A percentile compares a stretch with the other conserved stretches of the same genome.
These are phyloP conservation scores for Acleris laterana DNA, from an alignment of 2,888 invertebrate species.

Conservation along the genomic window DNA sequence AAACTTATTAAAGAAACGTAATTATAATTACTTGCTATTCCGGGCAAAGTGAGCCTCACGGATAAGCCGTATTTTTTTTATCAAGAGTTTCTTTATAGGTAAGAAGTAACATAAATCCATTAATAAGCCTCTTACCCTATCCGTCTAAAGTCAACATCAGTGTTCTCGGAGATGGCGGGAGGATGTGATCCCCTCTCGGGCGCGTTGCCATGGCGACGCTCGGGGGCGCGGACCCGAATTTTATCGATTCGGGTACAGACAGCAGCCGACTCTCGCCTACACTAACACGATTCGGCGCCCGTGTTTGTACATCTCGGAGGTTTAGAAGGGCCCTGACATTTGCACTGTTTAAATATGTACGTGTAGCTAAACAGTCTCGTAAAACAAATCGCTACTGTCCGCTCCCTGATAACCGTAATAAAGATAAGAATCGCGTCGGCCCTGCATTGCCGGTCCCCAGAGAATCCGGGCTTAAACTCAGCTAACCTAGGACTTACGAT, in stretches of 20 bases:
- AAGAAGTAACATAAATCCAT: conserved; percentile 81
- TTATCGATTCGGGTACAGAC: conserved; percentile 83
- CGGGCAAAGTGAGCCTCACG: conserved; percentile 33
- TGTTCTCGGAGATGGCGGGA: conserved; percentile 70
- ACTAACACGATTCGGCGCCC: conserved; percentile 79
- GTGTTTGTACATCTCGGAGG: conserved; percentile 79
- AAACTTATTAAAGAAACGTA: conserved; percentile 24
- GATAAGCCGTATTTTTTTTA: conserved; percentile 44
- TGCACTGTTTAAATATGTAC: conserved; percentile 63
- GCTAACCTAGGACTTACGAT: background rate
- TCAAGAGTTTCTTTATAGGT: conserved; percentile 54
- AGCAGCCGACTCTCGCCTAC: conserved; percentile 79
- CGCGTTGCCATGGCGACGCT: conserved; percentile 72
- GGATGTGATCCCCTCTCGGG: conserved; percentile 55
- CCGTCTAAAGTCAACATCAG: conserved; percentile 83
- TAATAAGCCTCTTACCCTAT: conserved; percentile 85
- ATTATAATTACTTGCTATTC: conserved; percentile 42
- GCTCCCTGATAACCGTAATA: conserved; percentile 45
- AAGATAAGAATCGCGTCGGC: conserved; percentile 29
- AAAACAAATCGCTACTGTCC: conserved; percentile 53
- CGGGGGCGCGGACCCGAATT: conserved; percentile 83
- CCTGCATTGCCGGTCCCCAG: background rate
- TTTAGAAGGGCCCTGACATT: conserved; percentile 79
- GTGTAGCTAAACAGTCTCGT: conserved; percentile 46
- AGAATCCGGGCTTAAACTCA: conserved; percentile 8